Evolutionary conservation across 2,113 vertebrate species (phyloP), one percentile per base, ranked within the genome.

Genomic region (Centropristis striata): DNA sequence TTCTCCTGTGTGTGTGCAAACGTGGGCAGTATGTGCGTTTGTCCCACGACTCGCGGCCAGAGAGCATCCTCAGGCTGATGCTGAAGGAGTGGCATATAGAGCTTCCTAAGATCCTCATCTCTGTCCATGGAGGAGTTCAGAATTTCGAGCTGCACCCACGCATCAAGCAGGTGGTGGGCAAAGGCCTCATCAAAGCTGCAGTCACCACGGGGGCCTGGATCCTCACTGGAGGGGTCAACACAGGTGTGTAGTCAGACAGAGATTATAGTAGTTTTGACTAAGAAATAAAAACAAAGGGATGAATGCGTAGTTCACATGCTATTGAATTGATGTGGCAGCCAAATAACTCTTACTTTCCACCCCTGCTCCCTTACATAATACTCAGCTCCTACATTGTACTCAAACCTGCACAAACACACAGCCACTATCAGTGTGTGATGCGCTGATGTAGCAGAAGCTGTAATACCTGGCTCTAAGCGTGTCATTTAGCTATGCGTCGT

Each of bases 61-160:
- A 99, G 92, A 95, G 94, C 87, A 94, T 99, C 91, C 94, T 99
- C 70, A 95, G 97, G 86, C 96, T 99, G 83, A 96, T 99, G 95
- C 94, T 99, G 83, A 99, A 97, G 92, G 98, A 99, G 89, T 99
- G 98, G 98, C 97, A 99, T 80, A 99, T 99, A 97, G 98, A 99
- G 90, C 96, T 99, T 88, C 98, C 98, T 13, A 99, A 99, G 91
- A 98, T 99, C 82, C 96, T 99, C 81, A 98, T 99, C 91, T 99
- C 98, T 81, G 98, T 99, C 80, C 98, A 99, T 18, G 98, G 98
- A 55, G 98, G 98, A 73, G 96, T 98, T 94, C 98, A 99, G 89
- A 99, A 99, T 92, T 99, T 99, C 90, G 98, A 99, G 55, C 95
- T 99, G 78, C 98, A 99, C 87, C 98, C 98, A 41, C 96, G 97